Evolutionary conservation across 2,113 vertebrate genomes (phyloP).

Genomic region (Collichthys lucidus): DNA sequence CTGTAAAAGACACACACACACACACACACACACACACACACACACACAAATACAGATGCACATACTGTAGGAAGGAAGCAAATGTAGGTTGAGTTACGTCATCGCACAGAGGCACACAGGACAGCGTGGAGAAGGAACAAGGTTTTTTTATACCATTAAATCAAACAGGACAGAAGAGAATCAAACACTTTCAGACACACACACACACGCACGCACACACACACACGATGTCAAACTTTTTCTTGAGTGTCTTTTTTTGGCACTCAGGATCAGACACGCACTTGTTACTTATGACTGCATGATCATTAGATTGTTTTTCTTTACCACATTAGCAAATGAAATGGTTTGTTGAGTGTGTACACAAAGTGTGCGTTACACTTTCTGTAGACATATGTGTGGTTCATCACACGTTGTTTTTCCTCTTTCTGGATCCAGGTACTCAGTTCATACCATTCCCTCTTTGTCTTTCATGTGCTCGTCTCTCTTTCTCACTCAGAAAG

Average conservation of each 20-base stretch:
- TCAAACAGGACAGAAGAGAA: constrained; percentile 7
- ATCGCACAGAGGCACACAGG: constrained; percentile 17
- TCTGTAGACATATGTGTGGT: not conserved
- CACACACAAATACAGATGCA: constrained; percentile 24
- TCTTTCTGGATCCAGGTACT: not conserved
- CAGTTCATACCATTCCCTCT: not conserved
- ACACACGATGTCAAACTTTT: not conserved
- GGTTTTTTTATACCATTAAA: constrained; percentile 13
- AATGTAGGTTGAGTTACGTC: constrained; percentile 54
- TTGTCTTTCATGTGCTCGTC: constrained; percentile 13
- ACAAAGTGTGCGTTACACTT: constrained; percentile 13
- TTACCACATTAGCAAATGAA: constrained; percentile 29
- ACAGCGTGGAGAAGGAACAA: not conserved
- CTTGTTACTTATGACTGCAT: not conserved
- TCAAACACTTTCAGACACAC: not conserved
- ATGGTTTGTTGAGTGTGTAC: constrained; percentile 16
- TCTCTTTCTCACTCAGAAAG: constrained; percentile 13
- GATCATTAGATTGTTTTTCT: constrained; percentile 24
- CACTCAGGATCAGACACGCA: not conserved
- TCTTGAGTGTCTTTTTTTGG: not conserved
- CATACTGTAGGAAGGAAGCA: constrained; percentile 13
- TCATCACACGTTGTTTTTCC: not conserved
- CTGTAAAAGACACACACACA: no score
- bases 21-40: constrained; percentile 27
- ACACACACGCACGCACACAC: constrained; percentile 6